Percentiles rank a stretch among this genome's conserved stretches.
phyloP scores from a whole-genome alignment of 2,113 vertebrate species.

The Tympanuchus pallidicinctus region DNA sequence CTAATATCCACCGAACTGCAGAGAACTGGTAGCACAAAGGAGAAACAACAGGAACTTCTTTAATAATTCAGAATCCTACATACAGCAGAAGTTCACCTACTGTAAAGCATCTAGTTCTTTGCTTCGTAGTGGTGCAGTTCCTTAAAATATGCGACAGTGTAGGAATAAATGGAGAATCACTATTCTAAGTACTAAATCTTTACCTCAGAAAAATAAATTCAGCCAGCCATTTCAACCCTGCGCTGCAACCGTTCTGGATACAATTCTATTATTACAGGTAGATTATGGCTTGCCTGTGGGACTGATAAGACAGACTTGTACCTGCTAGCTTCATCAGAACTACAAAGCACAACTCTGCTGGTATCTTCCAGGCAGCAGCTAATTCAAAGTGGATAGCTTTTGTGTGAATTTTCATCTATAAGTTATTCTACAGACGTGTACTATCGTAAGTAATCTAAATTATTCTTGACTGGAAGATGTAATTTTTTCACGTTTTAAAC shows the following conservation, averaged over 20 bases:
- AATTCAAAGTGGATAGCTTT: neutral
- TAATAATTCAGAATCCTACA: neutral
- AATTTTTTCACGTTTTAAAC: neutral
- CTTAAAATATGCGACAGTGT: neutral
- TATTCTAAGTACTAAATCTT: neutral
- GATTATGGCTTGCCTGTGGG: neutral
- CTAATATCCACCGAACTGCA: slow-evolving; percentile 11
- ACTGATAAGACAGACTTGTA: neutral
- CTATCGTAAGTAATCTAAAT: neutral
- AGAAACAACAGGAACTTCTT: slow-evolving; percentile 28
- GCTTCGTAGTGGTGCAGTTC: neutral
- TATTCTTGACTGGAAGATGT: neutral
- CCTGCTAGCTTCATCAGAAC: neutral
- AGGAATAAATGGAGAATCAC: neutral
- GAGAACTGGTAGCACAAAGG: slow-evolving; percentile 2
- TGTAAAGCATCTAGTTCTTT: neutral
- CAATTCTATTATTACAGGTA: neutral
- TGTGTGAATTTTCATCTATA: neutral
- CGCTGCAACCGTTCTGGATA: neutral
- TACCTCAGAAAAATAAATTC: neutral
- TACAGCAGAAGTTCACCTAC: neutral
- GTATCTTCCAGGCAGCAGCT: neutral
- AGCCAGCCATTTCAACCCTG: neutral
- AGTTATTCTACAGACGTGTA: neutral
- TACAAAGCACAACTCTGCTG: neutral